phyloP scores from a whole-genome alignment of 2,797 vertebrate genomes.

The Benthosema pterotum region DNA sequence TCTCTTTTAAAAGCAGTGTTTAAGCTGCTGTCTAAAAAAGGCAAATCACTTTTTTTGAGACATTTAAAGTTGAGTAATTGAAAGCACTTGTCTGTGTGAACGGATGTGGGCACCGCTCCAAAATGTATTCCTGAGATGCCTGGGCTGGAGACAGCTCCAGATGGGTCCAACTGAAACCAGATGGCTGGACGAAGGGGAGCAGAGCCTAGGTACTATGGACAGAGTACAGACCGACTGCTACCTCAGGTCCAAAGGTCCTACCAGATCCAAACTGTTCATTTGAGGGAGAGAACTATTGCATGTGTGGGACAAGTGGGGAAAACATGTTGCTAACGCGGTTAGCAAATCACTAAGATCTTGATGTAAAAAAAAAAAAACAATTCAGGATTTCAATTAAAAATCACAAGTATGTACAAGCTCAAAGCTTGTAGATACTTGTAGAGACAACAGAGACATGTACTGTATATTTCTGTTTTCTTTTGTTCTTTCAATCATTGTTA shows the following conservation, averaged over 20 bases:
- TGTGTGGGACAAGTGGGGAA: too few relatives aligned
- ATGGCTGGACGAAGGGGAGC: conserved; percentile 74
- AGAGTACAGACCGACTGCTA: conserved; percentile 59
- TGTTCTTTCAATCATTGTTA: too few relatives aligned
- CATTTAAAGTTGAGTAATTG: conserved; percentile 83
- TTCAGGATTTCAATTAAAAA: too few relatives aligned
- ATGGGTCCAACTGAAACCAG: conserved; percentile 86
- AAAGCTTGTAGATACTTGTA: too few relatives aligned
- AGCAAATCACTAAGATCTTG: too few relatives aligned
- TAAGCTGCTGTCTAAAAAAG: conserved; percentile 49
- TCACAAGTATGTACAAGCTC: too few relatives aligned
- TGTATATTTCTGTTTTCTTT: too few relatives aligned
- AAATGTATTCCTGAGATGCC: conserved; percentile 86
- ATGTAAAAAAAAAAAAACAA: too few relatives aligned
- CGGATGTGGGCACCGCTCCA: conserved; percentile 85
- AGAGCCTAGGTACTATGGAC: conserved; percentile 69
- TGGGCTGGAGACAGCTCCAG: conserved; percentile 83
- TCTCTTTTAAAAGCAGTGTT: conserved; percentile 40
- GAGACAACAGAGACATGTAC: too few relatives aligned
- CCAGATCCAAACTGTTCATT: too few relatives aligned
- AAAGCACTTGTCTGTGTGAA: conserved; percentile 86
- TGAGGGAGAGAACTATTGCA: too few relatives aligned
- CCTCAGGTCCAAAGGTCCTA: conserved; percentile 43
- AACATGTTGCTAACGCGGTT: too few relatives aligned
- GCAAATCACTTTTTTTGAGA: conserved; percentile 74